Evolutionary conservation across 2,888 invertebrate genomes (phyloP), one percentile per base, ranked within the genome.

Genomic region (Chrysina gloriosa): DNA sequence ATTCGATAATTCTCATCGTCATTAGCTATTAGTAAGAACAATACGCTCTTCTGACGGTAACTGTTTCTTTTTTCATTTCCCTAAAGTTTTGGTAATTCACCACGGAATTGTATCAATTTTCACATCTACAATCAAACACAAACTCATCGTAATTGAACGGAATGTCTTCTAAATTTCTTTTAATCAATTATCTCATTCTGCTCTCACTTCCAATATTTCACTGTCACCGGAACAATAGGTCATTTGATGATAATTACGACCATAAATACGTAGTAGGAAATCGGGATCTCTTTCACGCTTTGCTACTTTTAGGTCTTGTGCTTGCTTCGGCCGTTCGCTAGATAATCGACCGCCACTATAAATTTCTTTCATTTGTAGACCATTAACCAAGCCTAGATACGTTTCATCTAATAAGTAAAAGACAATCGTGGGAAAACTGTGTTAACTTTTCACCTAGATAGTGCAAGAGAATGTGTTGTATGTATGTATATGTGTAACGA

Each of bases 221-320:
- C 11, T 48, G 48, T 48, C 48, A 6, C n/a, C n/a, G 19, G 7
- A 52, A 52, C 52, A 52, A 52, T 52, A n/a, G 31, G 29, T 52
- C 52, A 52, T 52, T 52, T 25, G 23, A 25, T 14, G 52, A 52
- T 31, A 52, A 52, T 52, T 52, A 31, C 45, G 45, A 7, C 45
- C 9, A n/a, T n/a, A 14, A n/a, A 14, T 3, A 31, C 9, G 31
- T n/a, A 14, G 52, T 31, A 21, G 52, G 19, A 31, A 31, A 52
- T 52, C 14, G 16, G 52, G 16, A 9, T 52, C 52, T n/a, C 9
- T 31, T 52, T 52, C 2, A 52, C 52, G 52, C 52, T 31, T 31
- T 31, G 52, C 0, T 52, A 19, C 31, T 4, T 6, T 7, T 31
- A 31, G 34, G n/a, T 21, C 19, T 21, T 5, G 3, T 36, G 36